Conservation (phyloP, 2,797 vertebrate species). For the Pteronotus mesoamericanus region DNA sequence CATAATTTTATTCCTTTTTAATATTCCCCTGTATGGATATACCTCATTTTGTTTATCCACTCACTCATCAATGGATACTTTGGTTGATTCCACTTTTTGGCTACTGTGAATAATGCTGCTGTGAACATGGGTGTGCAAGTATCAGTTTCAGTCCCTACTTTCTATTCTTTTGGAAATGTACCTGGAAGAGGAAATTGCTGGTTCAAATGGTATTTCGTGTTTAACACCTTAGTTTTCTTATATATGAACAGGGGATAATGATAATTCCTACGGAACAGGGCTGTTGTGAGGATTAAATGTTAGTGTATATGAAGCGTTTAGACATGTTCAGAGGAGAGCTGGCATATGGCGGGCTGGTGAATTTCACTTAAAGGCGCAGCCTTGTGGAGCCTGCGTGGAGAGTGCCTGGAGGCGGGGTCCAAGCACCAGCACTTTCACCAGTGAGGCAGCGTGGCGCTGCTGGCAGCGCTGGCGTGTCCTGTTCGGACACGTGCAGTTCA, state of each 20-base stretch:
- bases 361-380: neutral
- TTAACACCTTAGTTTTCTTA: neutral
- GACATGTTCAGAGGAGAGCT: no score
- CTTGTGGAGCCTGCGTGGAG: rapidly evolving
- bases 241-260: neutral
- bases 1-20: neutral
- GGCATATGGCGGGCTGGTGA: no score
- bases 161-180: neutral
- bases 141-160: neutral
- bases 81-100: neutral
- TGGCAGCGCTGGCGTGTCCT: rapidly evolving
- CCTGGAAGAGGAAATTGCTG: neutral
- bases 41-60: neutral
- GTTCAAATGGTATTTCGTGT: neutral
- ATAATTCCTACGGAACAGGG: neutral
- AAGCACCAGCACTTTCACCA: rapidly evolving
- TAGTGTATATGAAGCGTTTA: neutral
- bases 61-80: neutral
- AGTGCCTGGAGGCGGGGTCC: neutral
- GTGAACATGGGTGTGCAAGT: neutral
- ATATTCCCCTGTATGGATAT: no score
- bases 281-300: neutral
- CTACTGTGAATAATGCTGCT: no score
- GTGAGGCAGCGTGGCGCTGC: rapidly evolving
- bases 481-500: rapidly evolving